Evolutionary conservation across 1,140 invertebrate genomes (phyloP), one percentile per base, ranked within the genome.

Genomic region (Berghia stephanieae): DNA sequence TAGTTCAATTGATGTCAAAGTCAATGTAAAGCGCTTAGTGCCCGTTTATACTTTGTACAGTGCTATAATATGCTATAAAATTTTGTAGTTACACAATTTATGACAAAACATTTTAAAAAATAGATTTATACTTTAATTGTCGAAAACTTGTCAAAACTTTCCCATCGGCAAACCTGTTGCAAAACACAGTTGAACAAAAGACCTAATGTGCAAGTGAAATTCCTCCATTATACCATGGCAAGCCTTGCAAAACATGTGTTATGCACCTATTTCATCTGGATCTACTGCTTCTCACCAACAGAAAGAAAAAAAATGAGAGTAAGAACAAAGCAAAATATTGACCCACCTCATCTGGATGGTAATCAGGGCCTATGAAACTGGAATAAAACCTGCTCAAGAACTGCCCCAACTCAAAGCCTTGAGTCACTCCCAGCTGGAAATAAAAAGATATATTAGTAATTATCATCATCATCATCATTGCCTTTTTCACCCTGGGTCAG

Each of bases 351-450:
- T 24, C 42, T 18, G 44, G 24, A 36, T 73, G 63, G 38, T 79
- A 81, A 27, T 68, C 55, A 0, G 42, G 5, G 24, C 27, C 31
- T 8, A 81, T 24, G 34, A 81, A 79, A 10, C 63, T 24, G 8
- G 42, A 18, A 40, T 81, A 81, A 8, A 52, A 21, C 16, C 78
- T 1, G 4, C 60, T 42, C 16, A 81, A 67, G 24, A 66, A 78
- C 55, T 42, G 3, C 57, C 80, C 80, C 55, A 79, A 74, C 16
- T 42, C 42, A 55, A 66, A 80, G 38, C 74, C 75, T 69, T 81
- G 80, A n/a, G 73, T 49, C 78, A 79, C 79, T 44, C 80, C 80
- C 34, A n/a, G 44, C 75, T 76, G 44, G 4, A 67, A 67, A 27
- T 40, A 44, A 44, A 40, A 43, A 43, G 24, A 44, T 42, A 63